A percentile compares a stretch with the other conserved stretches of the same genome.
phyloP scores from a whole-genome alignment of 2,113 vertebrate species.

The Natator depressus region DNA sequence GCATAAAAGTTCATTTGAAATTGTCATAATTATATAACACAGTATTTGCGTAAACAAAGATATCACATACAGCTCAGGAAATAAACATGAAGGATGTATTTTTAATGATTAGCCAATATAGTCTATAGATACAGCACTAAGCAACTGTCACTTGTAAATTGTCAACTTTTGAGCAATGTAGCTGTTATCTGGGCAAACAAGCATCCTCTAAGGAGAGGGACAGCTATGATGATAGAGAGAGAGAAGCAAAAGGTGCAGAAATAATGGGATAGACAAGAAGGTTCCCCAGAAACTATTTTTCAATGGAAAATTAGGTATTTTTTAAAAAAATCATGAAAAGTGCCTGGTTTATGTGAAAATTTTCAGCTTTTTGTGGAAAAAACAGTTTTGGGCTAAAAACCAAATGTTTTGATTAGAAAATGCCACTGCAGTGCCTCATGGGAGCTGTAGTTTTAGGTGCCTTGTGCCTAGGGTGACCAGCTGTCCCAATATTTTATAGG shows the following conservation, averaged over 20 bases:
- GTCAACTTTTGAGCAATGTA: neutral
- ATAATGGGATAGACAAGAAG: neutral
- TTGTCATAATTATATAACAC: neutral
- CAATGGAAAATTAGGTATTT: too few relatives aligned
- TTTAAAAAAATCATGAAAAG: too few relatives aligned
- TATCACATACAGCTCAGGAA: neutral
- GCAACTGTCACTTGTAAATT: neutral
- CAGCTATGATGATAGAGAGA: neutral
- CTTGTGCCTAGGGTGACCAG: too few relatives aligned
- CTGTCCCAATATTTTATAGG: too few relatives aligned
- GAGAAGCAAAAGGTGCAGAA: neutral
- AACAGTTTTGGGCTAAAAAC: too few relatives aligned
- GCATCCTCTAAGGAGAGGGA: neutral
- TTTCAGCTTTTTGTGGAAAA: too few relatives aligned
- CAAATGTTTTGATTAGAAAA: neutral
- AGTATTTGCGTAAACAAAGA: neutral
- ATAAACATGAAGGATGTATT: neutral
- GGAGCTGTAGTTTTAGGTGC: neutral
- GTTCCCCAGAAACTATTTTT: too few relatives aligned
- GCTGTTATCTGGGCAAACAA: neutral
- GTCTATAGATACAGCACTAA: neutral
- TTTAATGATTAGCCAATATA: neutral
- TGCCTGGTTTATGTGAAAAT: too few relatives aligned
- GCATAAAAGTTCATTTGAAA: neutral
- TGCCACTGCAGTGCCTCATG: neutral